These are phyloP conservation scores for Drosophila hamatofila DNA, from an alignment of 2,888 invertebrate genomes.

Conservation along the genomic window DNA sequence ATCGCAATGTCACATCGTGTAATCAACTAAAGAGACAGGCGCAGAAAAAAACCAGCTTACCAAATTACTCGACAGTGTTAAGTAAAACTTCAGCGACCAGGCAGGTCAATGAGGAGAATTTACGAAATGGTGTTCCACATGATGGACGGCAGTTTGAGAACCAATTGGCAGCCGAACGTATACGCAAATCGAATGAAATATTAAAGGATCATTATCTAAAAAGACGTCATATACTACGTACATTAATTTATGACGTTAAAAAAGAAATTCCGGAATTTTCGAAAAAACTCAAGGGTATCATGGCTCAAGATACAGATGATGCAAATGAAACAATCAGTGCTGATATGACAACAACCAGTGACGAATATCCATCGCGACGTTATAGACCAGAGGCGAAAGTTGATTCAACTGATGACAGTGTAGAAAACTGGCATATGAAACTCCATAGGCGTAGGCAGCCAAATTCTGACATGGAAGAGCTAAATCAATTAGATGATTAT, in stretches of 20 bases:
- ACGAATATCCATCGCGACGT: neutral
- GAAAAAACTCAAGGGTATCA: slow-evolving; percentile 22
- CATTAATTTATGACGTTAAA: too few species aligned
- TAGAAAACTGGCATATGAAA: slow-evolving; percentile 22
- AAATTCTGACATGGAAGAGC: neutral
- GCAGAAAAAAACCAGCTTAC: neutral
- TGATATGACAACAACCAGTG: neutral
- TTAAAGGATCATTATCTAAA: slow-evolving; percentile 32
- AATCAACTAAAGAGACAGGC: neutral
- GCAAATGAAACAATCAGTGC: neutral
- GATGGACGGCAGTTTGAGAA: slow-evolving; percentile 8
- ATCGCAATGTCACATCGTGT: neutral
- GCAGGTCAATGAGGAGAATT: neutral
- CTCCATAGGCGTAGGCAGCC: neutral
- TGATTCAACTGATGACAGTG: neutral
- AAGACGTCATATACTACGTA: slow-evolving; percentile 4
- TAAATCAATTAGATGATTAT: neutral
- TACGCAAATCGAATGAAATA: slow-evolving; percentile 29
- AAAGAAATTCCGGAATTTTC: slow-evolving; percentile 12
- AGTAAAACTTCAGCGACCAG: slow-evolving; percentile 22
- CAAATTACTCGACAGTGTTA: neutral
- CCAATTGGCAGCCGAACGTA: slow-evolving; percentile 11
- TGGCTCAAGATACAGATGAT: slow-evolving; percentile 1
- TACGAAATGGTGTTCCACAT: neutral
- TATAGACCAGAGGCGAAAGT: neutral